Percentiles rank a stretch among this genome's conserved stretches.
Evolutionary conservation across 1,140 invertebrate species (phyloP).

Genomic region (Orussus abietinus): DNA sequence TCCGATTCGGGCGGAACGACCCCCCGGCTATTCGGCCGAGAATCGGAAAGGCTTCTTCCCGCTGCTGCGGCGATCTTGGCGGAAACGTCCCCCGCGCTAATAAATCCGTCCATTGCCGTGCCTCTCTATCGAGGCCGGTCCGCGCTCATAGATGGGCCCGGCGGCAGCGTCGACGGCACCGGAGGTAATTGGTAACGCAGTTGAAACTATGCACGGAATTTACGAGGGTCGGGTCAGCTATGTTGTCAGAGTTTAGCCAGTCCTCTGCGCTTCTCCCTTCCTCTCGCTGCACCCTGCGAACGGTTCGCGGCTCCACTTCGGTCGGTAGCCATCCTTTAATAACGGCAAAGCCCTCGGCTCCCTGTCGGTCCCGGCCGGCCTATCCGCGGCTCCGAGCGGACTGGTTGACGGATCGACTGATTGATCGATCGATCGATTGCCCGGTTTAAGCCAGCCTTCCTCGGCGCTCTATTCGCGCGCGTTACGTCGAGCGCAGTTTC

Average conservation of each 20-base stretch:
- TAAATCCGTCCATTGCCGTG: too few relatives aligned
- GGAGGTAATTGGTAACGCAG: conserved; percentile 19
- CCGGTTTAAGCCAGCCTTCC: neutral
- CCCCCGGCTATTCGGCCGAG: too few relatives aligned
- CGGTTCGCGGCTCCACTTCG: conserved; percentile 18
- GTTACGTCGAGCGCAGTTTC: neutral
- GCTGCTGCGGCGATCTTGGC: too few relatives aligned
- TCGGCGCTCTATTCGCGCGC: neutral
- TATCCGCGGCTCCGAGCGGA: conserved; percentile 11
- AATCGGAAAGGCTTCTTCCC: too few relatives aligned
- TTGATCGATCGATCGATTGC: conserved; percentile 17
- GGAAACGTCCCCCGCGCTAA: too few relatives aligned
- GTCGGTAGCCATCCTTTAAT: conserved; percentile 21
- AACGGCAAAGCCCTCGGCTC: conserved; percentile 19
- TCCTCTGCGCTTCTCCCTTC: conserved; percentile 9
- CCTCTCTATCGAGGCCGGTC: neutral
- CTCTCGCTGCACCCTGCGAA: too few relatives aligned
- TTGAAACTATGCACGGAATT: conserved; percentile 27
- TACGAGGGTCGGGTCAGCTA: conserved; percentile 14
- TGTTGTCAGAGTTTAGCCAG: conserved; percentile 25
- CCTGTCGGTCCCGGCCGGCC: conserved; percentile 17
- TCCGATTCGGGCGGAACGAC: too few relatives aligned
- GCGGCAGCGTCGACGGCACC: too few relatives aligned
- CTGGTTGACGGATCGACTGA: conserved; percentile 18
- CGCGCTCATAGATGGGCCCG: too few relatives aligned